Percentiles rank a stretch among this genome's conserved stretches.
phyloP scores from a whole-genome alignment of 2,113 vertebrate genomes.

The Percopsis transmontana region DNA sequence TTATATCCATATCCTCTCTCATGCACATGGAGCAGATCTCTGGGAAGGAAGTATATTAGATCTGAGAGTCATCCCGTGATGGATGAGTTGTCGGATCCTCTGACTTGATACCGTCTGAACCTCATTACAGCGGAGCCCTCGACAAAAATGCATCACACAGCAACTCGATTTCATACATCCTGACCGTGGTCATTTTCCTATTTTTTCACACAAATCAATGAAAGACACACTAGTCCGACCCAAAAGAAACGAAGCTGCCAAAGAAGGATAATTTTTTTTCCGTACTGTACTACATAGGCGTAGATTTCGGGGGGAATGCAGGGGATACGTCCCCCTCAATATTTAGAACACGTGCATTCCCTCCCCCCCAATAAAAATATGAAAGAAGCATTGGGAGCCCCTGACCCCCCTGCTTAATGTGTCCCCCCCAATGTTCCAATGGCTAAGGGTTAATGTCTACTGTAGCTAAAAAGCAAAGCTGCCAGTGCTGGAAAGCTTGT shows the following conservation, averaged over 20 bases:
- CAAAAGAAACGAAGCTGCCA: constrained; percentile 31
- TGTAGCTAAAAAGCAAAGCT: constrained; percentile 21
- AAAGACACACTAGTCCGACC: constrained; percentile 49
- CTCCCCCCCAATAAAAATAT: too few species aligned
- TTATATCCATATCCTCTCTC: background rate
- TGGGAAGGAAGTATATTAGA: constrained; percentile 58
- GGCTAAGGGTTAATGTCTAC: too few species aligned
- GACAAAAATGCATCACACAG: constrained; percentile 75
- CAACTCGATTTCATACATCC: constrained; percentile 75
- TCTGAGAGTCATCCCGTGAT: constrained; percentile 62
- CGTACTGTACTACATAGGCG: background rate
- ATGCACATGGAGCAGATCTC: constrained; percentile 21
- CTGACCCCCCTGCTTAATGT: too few species aligned
- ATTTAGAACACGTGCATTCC: constrained; percentile 12
- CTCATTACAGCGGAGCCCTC: constrained; percentile 65
- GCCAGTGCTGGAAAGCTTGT: constrained; percentile 26
- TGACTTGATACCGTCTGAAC: constrained; percentile 67
- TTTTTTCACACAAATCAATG: constrained; percentile 69
- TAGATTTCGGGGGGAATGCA: too few species aligned
- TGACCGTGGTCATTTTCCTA: constrained; percentile 65
- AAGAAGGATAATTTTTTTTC: constrained; percentile 24
- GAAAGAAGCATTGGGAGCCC: too few species aligned
- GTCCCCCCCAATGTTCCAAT: too few species aligned
- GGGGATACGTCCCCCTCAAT: too few species aligned
- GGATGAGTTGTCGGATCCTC: constrained; percentile 59